Base-by-base conservation (phyloP, 2,113 vertebrate genomes). In the Anolis sagrei region DNA sequence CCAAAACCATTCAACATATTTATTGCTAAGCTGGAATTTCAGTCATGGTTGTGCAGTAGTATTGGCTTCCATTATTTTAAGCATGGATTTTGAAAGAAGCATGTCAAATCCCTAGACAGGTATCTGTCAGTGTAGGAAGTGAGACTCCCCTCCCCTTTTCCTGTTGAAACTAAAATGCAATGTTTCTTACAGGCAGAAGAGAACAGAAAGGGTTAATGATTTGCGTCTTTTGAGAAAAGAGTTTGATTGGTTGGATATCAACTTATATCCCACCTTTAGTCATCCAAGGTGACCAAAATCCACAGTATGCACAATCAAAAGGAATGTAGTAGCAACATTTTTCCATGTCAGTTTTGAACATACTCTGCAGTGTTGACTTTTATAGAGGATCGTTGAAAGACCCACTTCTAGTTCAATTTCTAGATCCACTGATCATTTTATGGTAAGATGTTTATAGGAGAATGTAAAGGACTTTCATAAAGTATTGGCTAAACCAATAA, bases 381-480 rank as follows among this genome's bases (percentile, higher is more conserved):
- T 32, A 23, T 49, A 29, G 1, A 29, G 44, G 14, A 54, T 25
- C 29, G 32, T 32, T 39, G 48, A 82, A 61, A 72, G 16, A 74
- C 11, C 21, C 21, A 10, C 7, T 73, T 1, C 27, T 44, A 44
- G 39, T 4, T 44, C 39, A 39, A 39, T 81, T 68, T 80, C 39
- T 81, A 19, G 62, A 81, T 27, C 79, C 64, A 18, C 9, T 51
- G 29, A 49, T 32, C 27, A 7, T 81, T 68, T 8, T 62, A 16
- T 87, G 62, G 32, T 74, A 80, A n/a, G 87, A 88, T 18, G 83
- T 83, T 76, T 84, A 78, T 86, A 90, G 83, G 89, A 84, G 13
- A 39, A 48, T 70, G 34, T 72, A 6, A 82, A 77, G 18, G 14
- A 88, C 87, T 89, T 91, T 93, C 89, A 89, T 8, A 78, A 0